These are phyloP conservation scores for Dicentrarchus labrax DNA, from an alignment of 2,113 vertebrate genomes.

Conservation along the genomic window DNA sequence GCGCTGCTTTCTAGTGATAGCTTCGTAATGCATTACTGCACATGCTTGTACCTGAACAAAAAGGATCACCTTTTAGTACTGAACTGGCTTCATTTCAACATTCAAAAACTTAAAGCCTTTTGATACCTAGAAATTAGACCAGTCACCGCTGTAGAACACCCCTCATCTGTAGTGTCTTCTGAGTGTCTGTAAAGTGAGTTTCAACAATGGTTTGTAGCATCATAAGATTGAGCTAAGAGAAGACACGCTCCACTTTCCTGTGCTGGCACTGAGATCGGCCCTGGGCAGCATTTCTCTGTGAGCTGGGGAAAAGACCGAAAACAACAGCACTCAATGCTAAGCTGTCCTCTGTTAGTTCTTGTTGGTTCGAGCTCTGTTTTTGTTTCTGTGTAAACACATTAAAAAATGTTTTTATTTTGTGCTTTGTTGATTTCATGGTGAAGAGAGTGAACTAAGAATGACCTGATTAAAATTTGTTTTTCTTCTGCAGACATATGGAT, in stretches of 20 bases:
- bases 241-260: constrained; percentile 26
- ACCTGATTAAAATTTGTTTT: constrained; percentile 49
- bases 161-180: constrained; percentile 46
- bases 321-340: constrained; percentile 27
- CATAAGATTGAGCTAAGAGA: constrained; percentile 12
- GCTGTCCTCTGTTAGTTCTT: constrained; percentile 28
- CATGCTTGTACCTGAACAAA: constrained; percentile 55
- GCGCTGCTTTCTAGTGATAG: constrained; percentile 68
- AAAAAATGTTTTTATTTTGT: constrained; percentile 31
- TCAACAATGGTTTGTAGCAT: constrained; percentile 34
- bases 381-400: constrained; percentile 39
- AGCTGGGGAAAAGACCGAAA: constrained; percentile 13
- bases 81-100: constrained; percentile 39
- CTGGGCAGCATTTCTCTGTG: constrained; percentile 7
- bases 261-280: constrained; percentile 18
- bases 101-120: constrained; percentile 38
- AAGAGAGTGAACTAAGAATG: constrained; percentile 33
- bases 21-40: constrained; percentile 63
- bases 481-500: constrained; percentile 42
- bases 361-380: constrained; percentile 32
- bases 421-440: constrained; percentile 49
- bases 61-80: constrained; percentile 32
- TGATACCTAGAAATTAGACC: constrained; percentile 40
- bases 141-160: constrained; percentile 24
- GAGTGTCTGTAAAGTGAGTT: constrained; percentile 50